Evolutionary conservation across 2,113 vertebrate genomes (phyloP).

Genomic region (Microcebus murinus): DNA sequence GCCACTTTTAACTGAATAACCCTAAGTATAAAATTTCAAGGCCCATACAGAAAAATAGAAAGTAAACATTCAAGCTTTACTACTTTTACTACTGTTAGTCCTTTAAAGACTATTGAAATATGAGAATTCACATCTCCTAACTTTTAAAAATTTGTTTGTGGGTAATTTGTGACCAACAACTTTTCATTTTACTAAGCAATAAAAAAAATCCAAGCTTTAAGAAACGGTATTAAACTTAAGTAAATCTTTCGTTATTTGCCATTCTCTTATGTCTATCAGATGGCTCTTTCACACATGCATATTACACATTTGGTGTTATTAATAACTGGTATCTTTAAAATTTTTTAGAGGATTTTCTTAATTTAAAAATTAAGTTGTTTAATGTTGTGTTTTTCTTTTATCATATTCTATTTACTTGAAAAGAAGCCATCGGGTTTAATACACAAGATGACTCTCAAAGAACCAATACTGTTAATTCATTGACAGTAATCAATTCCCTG

Average conservation of each 20-base stretch:
- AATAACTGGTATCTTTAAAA: background rate
- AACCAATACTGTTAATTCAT: background rate
- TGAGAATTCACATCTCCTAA: background rate
- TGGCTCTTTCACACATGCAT: background rate
- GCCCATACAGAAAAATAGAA: background rate
- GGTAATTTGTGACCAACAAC: background rate
- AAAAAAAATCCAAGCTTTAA: slow-evolving; percentile 20
- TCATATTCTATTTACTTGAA: slow-evolving; percentile 6
- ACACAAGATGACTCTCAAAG: background rate
- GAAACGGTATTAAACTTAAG: background rate
- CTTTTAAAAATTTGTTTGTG: background rate
- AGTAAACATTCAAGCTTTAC: background rate
- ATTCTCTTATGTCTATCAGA: background rate
- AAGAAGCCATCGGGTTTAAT: background rate
- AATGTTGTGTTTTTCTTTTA: background rate
- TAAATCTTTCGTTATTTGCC: slow-evolving; percentile 29
- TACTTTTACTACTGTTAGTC: background rate
- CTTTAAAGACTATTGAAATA: slow-evolving; percentile 23
- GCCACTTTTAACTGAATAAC: slow-evolving; percentile 40
- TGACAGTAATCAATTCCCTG: background rate
- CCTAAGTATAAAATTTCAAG: slow-evolving; percentile 21
- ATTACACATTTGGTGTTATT: background rate
- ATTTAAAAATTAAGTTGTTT: slow-evolving; percentile 33
- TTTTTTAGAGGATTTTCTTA: slow-evolving; percentile 27
- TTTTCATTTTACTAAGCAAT: slow-evolving; percentile 31